phyloP scores from a whole-genome alignment of 1,140 invertebrate genomes.

The Ceratina japonica region DNA sequence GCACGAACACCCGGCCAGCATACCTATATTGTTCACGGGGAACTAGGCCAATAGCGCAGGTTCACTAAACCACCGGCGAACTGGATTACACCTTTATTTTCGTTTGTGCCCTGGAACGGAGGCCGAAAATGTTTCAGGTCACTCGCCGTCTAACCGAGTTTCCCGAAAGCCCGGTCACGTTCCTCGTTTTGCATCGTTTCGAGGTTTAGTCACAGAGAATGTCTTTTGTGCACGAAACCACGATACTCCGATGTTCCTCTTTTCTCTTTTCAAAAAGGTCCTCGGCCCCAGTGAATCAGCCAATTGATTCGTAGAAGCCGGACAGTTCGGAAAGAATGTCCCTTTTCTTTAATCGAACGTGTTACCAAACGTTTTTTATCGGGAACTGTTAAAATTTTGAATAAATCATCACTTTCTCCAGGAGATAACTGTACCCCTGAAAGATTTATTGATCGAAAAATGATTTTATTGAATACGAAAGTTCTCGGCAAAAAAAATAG shows the following conservation, averaged over 20 bases:
- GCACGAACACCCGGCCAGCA: conserved; percentile 24
- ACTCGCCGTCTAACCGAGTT: conserved; percentile 33
- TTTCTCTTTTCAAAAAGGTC: not conserved
- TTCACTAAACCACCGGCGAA: conserved; percentile 55
- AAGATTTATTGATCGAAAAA: no score
- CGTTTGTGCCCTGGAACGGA: conserved; percentile 9
- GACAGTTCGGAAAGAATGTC: not conserved
- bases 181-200: not conserved
- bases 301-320: not conserved
- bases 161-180: no score
- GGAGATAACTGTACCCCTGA: no score
- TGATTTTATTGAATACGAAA: no score
- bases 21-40: conserved; percentile 39
- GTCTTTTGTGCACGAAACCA: not conserved
- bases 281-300: conserved; percentile 7
- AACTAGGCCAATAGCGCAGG: conserved; percentile 63
- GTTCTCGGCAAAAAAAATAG: no score
- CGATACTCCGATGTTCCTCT: not conserved
- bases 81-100: conserved; percentile 50
- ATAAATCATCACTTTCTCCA: no score
- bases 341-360: conserved; percentile 2
- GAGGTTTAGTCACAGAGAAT: not conserved
- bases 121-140: conserved; percentile 14
- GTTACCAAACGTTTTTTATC: no score
- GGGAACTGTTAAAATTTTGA: no score